phyloP scores from a whole-genome alignment of 1,140 invertebrate genomes.

The Drosophila ananassae region DNA sequence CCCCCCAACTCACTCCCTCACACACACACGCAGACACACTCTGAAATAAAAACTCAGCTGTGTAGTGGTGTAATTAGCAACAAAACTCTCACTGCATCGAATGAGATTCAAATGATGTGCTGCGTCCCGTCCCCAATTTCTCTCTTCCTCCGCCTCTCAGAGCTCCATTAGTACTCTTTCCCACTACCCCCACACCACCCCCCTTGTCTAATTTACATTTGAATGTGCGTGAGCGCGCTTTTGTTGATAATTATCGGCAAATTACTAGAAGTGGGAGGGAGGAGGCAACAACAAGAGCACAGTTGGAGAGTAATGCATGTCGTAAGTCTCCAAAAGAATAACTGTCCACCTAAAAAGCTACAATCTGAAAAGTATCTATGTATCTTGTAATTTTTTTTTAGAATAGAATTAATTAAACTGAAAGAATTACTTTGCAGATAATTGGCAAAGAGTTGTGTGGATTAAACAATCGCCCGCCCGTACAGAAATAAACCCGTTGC shows the following conservation, averaged over 20 bases:
- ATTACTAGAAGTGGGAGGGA: slow-evolving; percentile 73
- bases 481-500: slow-evolving; percentile 41
- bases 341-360: not conserved
- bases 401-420: slow-evolving; percentile 43
- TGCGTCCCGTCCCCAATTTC: slow-evolving; percentile 19
- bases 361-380: not conserved
- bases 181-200: slow-evolving; percentile 9
- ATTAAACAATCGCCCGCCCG: slow-evolving; percentile 20
- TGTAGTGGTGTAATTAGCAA: slow-evolving; percentile 40
- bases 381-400: not conserved
- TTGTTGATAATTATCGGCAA: slow-evolving; percentile 77
- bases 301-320: slow-evolving; percentile 43
- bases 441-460: slow-evolving; percentile 37
- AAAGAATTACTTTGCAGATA: slow-evolving; percentile 29
- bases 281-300: slow-evolving; percentile 32
- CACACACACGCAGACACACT: not conserved
- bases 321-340: not conserved
- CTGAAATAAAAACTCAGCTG: not conserved
- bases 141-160: slow-evolving; percentile 8
- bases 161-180: not conserved
- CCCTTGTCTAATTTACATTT: slow-evolving; percentile 65
- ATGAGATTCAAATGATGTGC: slow-evolving; percentile 14
- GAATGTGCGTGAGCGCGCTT: slow-evolving; percentile 72
- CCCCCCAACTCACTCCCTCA: too few species aligned
- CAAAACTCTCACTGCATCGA: slow-evolving; percentile 47